Conservation (phyloP, 2,797 vertebrate species). For the Chrysocyon brachyurus region DNA sequence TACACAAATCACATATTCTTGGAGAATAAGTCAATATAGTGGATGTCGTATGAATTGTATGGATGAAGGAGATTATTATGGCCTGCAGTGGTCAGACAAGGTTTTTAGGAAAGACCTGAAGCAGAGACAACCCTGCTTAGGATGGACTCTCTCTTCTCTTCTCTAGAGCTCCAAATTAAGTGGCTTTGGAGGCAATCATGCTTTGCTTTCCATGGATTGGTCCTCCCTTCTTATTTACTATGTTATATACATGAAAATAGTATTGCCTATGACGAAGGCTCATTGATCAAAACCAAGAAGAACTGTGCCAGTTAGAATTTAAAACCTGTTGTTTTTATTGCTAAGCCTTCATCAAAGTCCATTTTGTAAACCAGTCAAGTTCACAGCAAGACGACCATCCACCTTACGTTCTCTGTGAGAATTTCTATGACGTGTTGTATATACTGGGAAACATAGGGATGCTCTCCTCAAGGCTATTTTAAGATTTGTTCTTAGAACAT, state of each 20-base stretch:
- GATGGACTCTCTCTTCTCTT: not conserved
- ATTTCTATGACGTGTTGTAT: slow-evolving; percentile 65
- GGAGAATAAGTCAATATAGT: not conserved
- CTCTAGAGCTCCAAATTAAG: not conserved
- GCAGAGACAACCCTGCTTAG: not conserved
- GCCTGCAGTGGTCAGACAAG: not conserved
- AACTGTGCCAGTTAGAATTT: not conserved
- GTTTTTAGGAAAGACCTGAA: slow-evolving; percentile 16
- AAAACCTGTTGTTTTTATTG: slow-evolving; percentile 32
- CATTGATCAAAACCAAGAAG: not conserved
- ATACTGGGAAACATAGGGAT: slow-evolving; percentile 50
- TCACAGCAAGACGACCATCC: slow-evolving; percentile 3
- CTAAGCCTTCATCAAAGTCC: not conserved
- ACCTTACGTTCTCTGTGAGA: not conserved
- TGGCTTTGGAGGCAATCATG: not conserved
- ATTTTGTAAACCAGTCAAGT: slow-evolving; percentile 7
- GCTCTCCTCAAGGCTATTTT: slow-evolving; percentile 73
- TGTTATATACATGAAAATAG: not conserved
- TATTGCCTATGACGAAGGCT: not conserved
- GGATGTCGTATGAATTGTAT: not conserved
- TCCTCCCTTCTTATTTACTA: not conserved
- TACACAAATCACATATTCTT: not conserved
- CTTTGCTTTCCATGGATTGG: not conserved
- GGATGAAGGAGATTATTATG: not conserved
- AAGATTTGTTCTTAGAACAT: slow-evolving; percentile 79